Conservation (phyloP, 37 sponge, comb jelly and placozoan species). For the Hormiphora californensis region DNA sequence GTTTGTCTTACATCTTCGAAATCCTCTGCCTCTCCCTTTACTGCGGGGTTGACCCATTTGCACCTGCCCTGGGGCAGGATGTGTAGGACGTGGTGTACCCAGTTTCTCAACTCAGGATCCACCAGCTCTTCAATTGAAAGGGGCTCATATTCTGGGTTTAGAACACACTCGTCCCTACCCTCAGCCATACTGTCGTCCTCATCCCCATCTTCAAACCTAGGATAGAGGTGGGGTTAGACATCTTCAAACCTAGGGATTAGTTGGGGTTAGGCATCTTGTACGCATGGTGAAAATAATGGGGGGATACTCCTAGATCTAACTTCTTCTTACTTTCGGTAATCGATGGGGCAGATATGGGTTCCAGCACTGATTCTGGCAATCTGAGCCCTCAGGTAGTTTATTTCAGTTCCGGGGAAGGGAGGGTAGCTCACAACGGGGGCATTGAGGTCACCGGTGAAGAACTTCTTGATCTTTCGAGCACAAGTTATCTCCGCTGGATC, state of each 20-base stretch:
- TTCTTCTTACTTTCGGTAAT: constrained; percentile 65
- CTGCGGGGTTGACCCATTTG: constrained; percentile 87
- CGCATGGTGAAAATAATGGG: neutral
- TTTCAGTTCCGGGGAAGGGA: constrained; percentile 88
- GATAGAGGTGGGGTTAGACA: neutral
- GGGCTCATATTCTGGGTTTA: constrained; percentile 83
- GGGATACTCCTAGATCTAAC: no score
- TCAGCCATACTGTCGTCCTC: constrained; percentile 39
- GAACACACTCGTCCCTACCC: constrained; percentile 54
- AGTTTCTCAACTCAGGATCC: constrained; percentile 73
- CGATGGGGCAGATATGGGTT: constrained; percentile 82
- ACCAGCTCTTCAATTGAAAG: constrained; percentile 67
- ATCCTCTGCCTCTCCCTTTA: constrained; percentile 91
- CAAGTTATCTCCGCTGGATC: constrained; percentile 83
- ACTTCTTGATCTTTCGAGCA: constrained; percentile 76
- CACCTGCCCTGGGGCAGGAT: constrained; percentile 90
- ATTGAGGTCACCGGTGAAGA: constrained; percentile 83
- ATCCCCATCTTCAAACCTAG: constrained; percentile 39
- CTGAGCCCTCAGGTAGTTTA: constrained; percentile 86
- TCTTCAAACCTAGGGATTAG: neutral
- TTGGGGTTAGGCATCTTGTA: neutral
- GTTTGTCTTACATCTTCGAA: constrained; percentile 62
- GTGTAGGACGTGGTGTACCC: constrained; percentile 89
- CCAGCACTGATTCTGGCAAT: constrained; percentile 89
- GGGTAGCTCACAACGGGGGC: constrained; percentile 79